A percentile compares a stretch with the other conserved stretches of the same genome.
These are phyloP conservation scores for Zoanthus sansibaricus DNA, from an alignment of 92 coral and sea anemone genomes.

Conservation along the genomic window DNA sequence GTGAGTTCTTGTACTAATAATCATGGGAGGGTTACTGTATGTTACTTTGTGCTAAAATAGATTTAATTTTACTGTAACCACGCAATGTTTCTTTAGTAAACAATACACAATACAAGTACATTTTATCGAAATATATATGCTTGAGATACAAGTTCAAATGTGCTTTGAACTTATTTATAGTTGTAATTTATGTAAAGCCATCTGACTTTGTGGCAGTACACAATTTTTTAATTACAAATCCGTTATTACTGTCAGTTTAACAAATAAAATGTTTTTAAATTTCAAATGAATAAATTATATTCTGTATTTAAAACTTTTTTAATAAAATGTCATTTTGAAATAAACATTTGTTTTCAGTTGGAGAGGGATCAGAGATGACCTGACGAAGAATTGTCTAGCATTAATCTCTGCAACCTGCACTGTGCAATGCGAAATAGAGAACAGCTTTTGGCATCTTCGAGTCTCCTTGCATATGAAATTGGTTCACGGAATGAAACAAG, in stretches of 20 bases:
- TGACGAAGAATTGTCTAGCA: constrained; percentile 48
- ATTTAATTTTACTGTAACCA: constrained; percentile 1
- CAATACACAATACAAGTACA: constrained; percentile 21
- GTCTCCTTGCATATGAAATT: constrained; percentile 59
- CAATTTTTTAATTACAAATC: background rate
- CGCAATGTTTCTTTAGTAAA: background rate
- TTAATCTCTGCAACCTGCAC: constrained; percentile 56
- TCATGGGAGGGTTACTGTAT: background rate
- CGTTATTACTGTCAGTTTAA: background rate
- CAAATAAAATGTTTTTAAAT: background rate
- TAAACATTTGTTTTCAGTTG: constrained; percentile 23
- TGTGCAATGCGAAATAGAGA: constrained; percentile 51
- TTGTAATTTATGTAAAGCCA: background rate
- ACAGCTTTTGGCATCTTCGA: constrained; percentile 54
- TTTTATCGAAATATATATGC: background rate
- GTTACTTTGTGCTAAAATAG: constrained; percentile 16
- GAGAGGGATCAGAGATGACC: constrained; percentile 54
- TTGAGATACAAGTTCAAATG: constrained; percentile 5
- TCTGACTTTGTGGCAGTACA: background rate
- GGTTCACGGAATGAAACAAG: constrained; percentile 58
- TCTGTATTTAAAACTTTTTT: background rate
- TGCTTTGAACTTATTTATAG: constrained; percentile 18
- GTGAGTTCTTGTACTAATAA: constrained; percentile 2
- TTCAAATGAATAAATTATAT: background rate
- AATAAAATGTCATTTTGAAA: too few relatives aligned